These are phyloP conservation scores for Artemia sinica DNA, from an alignment of 2,888 invertebrate genomes.

Conservation along the genomic window DNA sequence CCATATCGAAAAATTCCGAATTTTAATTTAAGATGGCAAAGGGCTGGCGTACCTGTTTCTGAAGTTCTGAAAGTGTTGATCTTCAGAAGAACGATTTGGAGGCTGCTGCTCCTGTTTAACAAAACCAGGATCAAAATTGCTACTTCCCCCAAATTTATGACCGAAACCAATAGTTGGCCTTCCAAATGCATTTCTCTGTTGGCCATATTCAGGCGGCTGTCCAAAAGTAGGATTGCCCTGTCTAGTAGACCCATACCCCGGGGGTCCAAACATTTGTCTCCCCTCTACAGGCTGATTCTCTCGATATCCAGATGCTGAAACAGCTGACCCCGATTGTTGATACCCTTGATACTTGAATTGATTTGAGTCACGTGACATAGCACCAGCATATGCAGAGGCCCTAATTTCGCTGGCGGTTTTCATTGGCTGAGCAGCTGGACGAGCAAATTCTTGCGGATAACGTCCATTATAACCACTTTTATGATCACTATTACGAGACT, in stretches of 20 bases:
- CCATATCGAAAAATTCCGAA: too few relatives aligned
- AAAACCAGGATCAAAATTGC: too few relatives aligned
- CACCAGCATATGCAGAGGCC: background rate
- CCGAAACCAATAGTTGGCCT: conserved; percentile 4
- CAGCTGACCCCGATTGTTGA: background rate
- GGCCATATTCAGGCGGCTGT: conserved; percentile 8
- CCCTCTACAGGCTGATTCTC: background rate
- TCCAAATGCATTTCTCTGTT: conserved; percentile 5
- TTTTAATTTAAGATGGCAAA: too few relatives aligned
- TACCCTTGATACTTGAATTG: background rate
- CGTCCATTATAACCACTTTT: background rate
- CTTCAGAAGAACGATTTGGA: background rate
- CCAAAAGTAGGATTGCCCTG: conserved; percentile 2
- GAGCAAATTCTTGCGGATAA: background rate
- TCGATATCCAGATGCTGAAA: background rate
- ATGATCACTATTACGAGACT: background rate
- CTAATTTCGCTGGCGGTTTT: background rate
- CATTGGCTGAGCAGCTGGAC: background rate
- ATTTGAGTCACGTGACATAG: background rate
- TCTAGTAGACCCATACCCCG: background rate
- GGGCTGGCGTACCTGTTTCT: background rate
- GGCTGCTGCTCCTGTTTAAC: background rate
- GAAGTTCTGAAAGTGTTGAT: background rate
- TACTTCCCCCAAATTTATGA: background rate
- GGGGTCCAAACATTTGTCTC: background rate